Evolutionary conservation across 2,888 invertebrate species (phyloP), one percentile per base, ranked within the genome.

Genomic region (Dolichopus griseipennis): DNA sequence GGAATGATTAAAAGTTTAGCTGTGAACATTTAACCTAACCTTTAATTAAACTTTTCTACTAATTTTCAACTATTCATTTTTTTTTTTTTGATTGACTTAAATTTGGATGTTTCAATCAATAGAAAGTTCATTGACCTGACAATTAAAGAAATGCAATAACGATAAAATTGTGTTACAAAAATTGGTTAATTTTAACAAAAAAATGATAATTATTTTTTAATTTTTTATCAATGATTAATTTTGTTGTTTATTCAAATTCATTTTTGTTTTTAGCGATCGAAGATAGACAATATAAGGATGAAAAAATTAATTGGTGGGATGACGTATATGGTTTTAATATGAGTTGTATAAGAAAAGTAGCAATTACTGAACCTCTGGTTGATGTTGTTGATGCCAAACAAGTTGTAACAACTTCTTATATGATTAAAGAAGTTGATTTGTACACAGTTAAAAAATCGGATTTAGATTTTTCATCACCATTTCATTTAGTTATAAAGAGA

Each of bases 231-330:
- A 43, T 15, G 43, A 5, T 34, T 34, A 34, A 37, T 37, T 37
- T 10, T 37, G 1, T 2, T 37, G 8, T 10, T 10, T 37, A 37
- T 37, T 37, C 12, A 37, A 37, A 52, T 52, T 52, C 1, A 3
- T 10, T 37, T 37, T 18, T 52, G 2, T 9, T 52, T 52, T 52
- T 52, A 52, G 93, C 92, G 27, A 93, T 94, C 70, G 93, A 95
- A 82, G 99, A 99, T 82, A 87, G 98, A 22, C 98, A 99, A 83
- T 99, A 99, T 84, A 99, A 99, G 82, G 98, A 99, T 78, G 98
- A 99, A 83, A 99, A 99, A 83, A 99, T 99, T 75, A 97, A 99
- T 83, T 99, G 98, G 97, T 99, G 99, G 99, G 97, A 98, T 78
- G 95, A 95, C 83, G 99, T 99, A 2, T 99, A 99, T 77, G 99